These are phyloP conservation scores for Crax fasciolata DNA, from an alignment of 2,797 vertebrate species.

Conservation along the genomic window DNA sequence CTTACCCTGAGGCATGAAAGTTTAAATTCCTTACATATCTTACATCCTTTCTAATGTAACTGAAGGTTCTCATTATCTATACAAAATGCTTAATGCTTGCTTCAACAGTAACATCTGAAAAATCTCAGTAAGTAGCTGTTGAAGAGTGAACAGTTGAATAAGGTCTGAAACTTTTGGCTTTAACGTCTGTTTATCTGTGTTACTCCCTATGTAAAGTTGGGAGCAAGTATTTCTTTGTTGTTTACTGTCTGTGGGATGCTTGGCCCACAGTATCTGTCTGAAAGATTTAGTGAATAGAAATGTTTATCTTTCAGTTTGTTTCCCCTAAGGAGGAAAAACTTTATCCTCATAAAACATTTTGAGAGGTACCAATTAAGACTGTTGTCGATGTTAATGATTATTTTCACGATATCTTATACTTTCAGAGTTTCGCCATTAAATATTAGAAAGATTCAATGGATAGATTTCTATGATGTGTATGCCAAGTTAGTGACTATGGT, in stretches of 20 bases:
- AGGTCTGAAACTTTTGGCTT: neutral
- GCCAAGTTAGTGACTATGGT: neutral
- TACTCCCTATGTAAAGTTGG: neutral
- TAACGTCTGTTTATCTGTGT: neutral
- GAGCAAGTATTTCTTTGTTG: neutral
- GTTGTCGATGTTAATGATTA: neutral
- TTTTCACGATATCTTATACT: neutral
- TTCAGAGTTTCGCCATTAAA: neutral
- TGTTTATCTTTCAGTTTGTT: neutral
- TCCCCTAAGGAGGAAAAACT: neutral
- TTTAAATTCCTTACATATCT: constrained; percentile 24
- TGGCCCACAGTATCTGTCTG: neutral
- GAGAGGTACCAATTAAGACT: neutral
- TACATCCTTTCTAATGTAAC: constrained; percentile 4
- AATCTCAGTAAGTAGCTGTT: neutral
- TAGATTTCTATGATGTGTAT: neutral
- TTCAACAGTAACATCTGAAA: neutral
- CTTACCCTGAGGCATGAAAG: neutral
- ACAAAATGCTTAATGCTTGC: neutral
- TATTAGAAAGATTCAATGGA: neutral
- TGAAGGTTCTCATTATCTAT: neutral
- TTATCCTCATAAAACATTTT: neutral
- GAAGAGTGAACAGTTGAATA: neutral
- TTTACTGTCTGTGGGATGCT: neutral
- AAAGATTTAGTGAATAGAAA: neutral